Base-by-base conservation (phyloP, 2,888 invertebrate species). In the Urechis unicinctus region DNA sequence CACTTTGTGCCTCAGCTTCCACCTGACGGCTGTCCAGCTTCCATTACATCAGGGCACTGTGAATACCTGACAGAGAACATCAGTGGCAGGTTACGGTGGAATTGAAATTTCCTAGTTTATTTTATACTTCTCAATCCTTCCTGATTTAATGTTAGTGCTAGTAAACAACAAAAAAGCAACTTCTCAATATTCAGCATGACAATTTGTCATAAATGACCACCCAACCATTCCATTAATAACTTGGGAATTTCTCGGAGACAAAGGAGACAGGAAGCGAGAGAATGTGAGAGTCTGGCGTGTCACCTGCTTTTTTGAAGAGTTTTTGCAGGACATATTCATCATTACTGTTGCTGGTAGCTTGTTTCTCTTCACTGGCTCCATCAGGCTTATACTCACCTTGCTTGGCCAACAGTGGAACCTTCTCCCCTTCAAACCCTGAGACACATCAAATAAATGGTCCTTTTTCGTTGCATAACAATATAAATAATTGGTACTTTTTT, bases 321-420 rank as follows among this genome's bases (percentile, higher is more conserved):
- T 88, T 89, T 62, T 85, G 84, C 55, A 94, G 80, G 13, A 94
- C 89, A 80, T 91, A 93, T 73, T 91, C 86, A 81, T 93, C 89
- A 76, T 87, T 81, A 48, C 77, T 87, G 81, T 47, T 78, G 70
- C 22, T 53, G 62, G 58, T 76, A 56, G 22, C 75, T 56, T 50
- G 63, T 21, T 73, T 69, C 53, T 75, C 75, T 47, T 74, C 61
- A 29, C 52, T 75, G 49, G 31, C 31, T n/a, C 52, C 36, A 22
- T 47, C 81, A 25, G 72, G 70, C 66, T 82, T 82, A 61, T 82
- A 83, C 58, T 65, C 63, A 44, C 67, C 70, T 36, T 82, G 83
- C 74, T 86, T 86, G 1, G 87, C 81, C 53, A 91, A 81, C 71
- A 84, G 82, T 42, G 88, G 86, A 29, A 91, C 84, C 72, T 82